Conservation (phyloP, 1,140 invertebrate species). For the Linepithema humile region DNA sequence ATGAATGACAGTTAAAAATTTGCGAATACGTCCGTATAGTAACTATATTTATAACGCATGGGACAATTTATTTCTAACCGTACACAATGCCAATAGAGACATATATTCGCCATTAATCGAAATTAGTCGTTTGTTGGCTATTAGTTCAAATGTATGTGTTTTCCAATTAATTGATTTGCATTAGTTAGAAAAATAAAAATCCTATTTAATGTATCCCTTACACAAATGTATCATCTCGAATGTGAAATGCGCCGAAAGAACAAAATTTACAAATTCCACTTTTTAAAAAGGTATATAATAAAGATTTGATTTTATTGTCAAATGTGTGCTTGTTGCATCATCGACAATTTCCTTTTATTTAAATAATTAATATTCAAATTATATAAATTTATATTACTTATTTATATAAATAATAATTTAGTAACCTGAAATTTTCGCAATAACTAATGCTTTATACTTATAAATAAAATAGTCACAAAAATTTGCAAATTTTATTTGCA, state of each 20-base stretch:
- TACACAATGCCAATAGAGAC: neutral
- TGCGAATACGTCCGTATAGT: neutral
- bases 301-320: neutral
- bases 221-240: neutral
- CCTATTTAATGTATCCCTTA: neutral
- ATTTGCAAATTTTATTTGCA: neutral
- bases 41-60: neutral
- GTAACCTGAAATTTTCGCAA: neutral
- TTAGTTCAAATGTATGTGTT: conserved; percentile 23
- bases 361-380: neutral
- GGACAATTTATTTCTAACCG: neutral
- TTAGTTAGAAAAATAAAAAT: neutral
- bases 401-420: no score
- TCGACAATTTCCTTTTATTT: neutral
- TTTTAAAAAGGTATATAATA: neutral
- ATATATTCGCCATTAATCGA: conserved; percentile 15
- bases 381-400: no score
- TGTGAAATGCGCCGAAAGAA: neutral
- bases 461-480: neutral
- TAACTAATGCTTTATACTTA: neutral
- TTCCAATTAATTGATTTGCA: neutral
- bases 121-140: neutral
- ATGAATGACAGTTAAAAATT: neutral
- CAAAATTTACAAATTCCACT: neutral
- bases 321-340: neutral